A percentile compares a stretch with the other conserved stretches of the same genome.
Conservation (phyloP, 2,888 invertebrate genomes). For the Acleris emargana region DNA sequence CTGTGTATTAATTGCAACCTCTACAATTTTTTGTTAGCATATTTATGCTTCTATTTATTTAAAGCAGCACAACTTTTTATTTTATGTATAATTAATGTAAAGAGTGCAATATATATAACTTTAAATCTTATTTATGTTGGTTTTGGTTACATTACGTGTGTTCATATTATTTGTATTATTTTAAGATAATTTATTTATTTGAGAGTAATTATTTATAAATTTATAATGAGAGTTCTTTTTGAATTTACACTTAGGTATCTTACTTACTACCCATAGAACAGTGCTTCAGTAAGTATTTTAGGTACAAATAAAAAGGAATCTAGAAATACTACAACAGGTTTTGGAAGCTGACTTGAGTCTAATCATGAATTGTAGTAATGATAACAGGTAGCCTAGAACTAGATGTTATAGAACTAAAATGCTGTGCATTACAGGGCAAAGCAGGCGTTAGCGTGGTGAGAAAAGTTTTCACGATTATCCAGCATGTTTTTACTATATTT, state of each 20-base stretch:
- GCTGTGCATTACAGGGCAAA: constrained; percentile 73
- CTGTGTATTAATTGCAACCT: constrained; percentile 41
- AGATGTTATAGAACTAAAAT: constrained; percentile 56
- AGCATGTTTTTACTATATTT: constrained; percentile 60
- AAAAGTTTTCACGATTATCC: constrained; percentile 57
- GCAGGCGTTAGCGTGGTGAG: constrained; percentile 77
- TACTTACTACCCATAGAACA: neutral
- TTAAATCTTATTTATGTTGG: constrained; percentile 24
- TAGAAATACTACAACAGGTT: too few relatives aligned
- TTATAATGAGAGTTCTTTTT: constrained; percentile 30
- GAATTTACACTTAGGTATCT: neutral
- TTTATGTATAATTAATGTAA: constrained; percentile 34
- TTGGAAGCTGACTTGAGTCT: too few relatives aligned
- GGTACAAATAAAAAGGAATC: too few relatives aligned
- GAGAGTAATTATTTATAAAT: constrained; percentile 13
- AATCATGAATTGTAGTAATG: neutral
- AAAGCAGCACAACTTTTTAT: neutral
- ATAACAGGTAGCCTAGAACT: constrained; percentile 40
- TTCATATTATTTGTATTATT: constrained; percentile 42
- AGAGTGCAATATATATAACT: constrained; percentile 42
- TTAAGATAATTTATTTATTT: constrained; percentile 43
- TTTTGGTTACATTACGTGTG: constrained; percentile 36
- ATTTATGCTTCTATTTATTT: neutral
- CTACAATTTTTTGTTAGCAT: constrained; percentile 3
- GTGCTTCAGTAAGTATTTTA: too few relatives aligned